Evolutionary conservation across 2,113 vertebrate genomes (phyloP), one percentile per base, ranked within the genome.

Genomic region (Rissa tridactyla): DNA sequence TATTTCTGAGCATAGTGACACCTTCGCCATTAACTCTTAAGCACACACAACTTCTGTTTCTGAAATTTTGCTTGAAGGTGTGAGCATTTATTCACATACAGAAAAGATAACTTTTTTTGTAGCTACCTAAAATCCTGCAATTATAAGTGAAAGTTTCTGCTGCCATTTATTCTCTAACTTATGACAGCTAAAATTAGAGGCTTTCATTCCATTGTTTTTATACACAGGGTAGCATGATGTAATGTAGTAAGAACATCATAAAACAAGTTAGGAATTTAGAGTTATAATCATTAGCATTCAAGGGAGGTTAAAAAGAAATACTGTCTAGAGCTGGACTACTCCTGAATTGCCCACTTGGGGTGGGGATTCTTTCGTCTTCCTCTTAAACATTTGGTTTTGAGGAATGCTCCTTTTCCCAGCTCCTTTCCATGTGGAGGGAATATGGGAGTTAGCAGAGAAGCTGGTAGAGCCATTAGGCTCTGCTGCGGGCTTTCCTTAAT

Each of bases 131-230:
- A 95, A 94, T 94, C 81, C 83, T 91, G 80, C 80, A 84, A 82
- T 97, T 94, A 65, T 29, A 72, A 76, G 61, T 69, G 49, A 93
- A 92, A 95, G 77, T 88, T 94, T 79, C 83, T 94, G 34, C 88
- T 97, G 78, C 88, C 92, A 79, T 89, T 95, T 95, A 79, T 94
- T 94, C 91, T 92, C 82, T 93, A 86, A 71, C 86, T 94, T 95
- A 79, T 87, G 96, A 95, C 94, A 94, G 91, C 83, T 97, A 38
- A 96, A 97, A 96, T 95, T 94, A 95, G 77, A 91, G 92, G 83
- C 88, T 97, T 96, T 93, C 86, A 82, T 94, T 94, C 91, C 77
- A 76, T 93, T 97, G 95, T 96, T 96, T 97, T 95, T 96, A 96
- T 87, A 96, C 80, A 92, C 66, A 3, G 11, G 34, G 32, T 89